These are phyloP conservation scores for Acipenser oxyrinchus DNA, from an alignment of 2,797 vertebrate genomes.

Conservation along the genomic window DNA sequence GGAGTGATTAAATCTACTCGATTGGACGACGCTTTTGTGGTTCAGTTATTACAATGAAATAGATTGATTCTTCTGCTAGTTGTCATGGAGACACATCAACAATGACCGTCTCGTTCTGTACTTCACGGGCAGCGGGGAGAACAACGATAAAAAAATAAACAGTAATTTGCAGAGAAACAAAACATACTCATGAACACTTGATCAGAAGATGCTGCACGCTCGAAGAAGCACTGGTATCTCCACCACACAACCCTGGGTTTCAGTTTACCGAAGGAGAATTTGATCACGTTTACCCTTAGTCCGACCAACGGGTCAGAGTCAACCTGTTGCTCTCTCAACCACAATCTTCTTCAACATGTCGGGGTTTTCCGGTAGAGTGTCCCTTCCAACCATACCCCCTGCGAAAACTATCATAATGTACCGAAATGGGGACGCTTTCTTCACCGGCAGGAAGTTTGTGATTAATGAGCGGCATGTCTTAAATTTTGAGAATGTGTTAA, in stretches of 20 bases:
- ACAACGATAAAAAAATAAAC: background rate
- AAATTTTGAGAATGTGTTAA: slow-evolving; percentile 59
- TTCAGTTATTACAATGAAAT: too few species aligned
- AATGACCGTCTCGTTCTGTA: too few species aligned
- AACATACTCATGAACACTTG: slow-evolving; percentile 15
- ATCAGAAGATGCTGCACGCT: slow-evolving; percentile 21
- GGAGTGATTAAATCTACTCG: too few species aligned
- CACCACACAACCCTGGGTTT: slow-evolving; percentile 30
- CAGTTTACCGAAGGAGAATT: slow-evolving; percentile 13
- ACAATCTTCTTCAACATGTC: slow-evolving; percentile 22
- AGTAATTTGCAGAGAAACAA: background rate
- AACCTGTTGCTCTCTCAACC: background rate
- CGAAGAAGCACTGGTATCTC: slow-evolving; percentile 28
- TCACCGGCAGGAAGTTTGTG: slow-evolving; percentile 49
- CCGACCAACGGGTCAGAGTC: background rate
- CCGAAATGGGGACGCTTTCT: slow-evolving; percentile 62
- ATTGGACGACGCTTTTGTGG: too few species aligned
- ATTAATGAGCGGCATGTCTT: slow-evolving; percentile 44
- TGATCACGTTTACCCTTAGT: slow-evolving; percentile 24
- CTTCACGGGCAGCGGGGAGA: background rate
- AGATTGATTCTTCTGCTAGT: slow-evolving; percentile 2
- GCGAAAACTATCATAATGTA: slow-evolving; percentile 56
- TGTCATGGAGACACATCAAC: slow-evolving; percentile 23
- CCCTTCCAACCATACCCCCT: slow-evolving; percentile 21
- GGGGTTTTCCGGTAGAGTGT: slow-evolving; percentile 5